These are phyloP conservation scores for Bujurquina vittata DNA, from an alignment of 2,113 vertebrate genomes.

Conservation along the genomic window DNA sequence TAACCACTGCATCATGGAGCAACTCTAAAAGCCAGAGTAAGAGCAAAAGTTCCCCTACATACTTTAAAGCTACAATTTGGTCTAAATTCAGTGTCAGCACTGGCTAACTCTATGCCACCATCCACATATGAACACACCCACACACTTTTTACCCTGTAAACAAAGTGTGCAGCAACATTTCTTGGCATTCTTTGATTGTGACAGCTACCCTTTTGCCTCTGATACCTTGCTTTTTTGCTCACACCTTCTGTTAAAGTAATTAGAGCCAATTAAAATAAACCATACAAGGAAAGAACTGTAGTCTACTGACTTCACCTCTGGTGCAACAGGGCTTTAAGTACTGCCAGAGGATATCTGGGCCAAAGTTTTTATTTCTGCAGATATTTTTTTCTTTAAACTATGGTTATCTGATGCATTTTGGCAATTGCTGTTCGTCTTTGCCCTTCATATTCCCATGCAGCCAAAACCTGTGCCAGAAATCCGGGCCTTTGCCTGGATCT, in stretches of 20 bases:
- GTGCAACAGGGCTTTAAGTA: neutral
- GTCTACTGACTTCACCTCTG: neutral
- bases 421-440: neutral
- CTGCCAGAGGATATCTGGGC: neutral
- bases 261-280: neutral
- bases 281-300: neutral
- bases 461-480: neutral
- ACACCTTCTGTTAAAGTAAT: neutral
- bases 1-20: neutral
- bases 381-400: neutral
- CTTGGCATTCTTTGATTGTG: neutral
- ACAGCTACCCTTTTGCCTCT: neutral
- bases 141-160: neutral
- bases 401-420: neutral
- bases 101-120: neutral
- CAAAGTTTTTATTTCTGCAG: neutral
- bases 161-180: neutral
- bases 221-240: neutral
- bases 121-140: neutral
- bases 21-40: neutral
- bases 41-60: neutral
- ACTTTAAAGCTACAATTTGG: neutral
- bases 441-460: neutral
- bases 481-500: neutral
- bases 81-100: neutral